phyloP scores from a whole-genome alignment of 1,140 invertebrate species.

The Lepidurus couesii region DNA sequence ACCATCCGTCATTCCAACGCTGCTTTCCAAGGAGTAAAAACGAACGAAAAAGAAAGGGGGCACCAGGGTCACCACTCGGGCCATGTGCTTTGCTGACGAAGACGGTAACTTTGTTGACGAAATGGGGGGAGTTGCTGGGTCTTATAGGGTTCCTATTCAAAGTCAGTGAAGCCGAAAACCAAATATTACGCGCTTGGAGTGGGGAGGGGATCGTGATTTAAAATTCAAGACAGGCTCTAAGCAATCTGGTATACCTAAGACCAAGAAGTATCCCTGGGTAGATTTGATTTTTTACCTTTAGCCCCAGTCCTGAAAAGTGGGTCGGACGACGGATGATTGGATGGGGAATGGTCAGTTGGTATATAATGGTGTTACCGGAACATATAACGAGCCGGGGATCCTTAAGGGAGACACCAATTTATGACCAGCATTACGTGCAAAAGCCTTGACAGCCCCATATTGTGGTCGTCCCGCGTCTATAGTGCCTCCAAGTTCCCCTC shows the following conservation, averaged over 20 bases:
- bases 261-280: neutral
- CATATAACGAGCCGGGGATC: constrained; percentile 14
- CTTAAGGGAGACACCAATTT: constrained; percentile 17
- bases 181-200: constrained; percentile 3
- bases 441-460: constrained; percentile 4
- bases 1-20: constrained; percentile 8
- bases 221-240: neutral
- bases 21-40: neutral
- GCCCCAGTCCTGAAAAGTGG: neutral
- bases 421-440: constrained; percentile 18
- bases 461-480: neutral
- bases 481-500: neutral
- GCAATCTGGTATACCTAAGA: neutral
- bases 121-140: neutral
- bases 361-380: constrained; percentile 19
- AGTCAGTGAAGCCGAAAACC: neutral
- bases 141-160: neutral
- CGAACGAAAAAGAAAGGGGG: neutral
- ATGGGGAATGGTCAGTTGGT: constrained; percentile 19
- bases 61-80: constrained; percentile 12
- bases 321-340: constrained; percentile 17
- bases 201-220: neutral
- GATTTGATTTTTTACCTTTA: neutral
- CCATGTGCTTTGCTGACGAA: constrained; percentile 20
- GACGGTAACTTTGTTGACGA: neutral